Evolutionary conservation across 2,797 vertebrate genomes (phyloP).

Genomic region (Heterohyrax brucei): DNA sequence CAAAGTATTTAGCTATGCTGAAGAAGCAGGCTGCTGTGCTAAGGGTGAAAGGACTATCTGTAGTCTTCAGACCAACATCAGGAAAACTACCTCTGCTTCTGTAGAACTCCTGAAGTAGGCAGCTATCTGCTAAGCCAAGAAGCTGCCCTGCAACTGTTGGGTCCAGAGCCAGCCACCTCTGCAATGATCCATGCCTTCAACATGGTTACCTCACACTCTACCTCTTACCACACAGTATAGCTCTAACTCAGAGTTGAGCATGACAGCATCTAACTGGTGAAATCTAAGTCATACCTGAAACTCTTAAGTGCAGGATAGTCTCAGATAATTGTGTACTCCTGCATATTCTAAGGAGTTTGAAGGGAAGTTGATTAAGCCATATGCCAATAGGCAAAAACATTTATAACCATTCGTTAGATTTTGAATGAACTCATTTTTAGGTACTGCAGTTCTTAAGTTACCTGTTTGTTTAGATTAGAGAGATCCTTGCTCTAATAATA

Average conservation of each 20-base stretch:
- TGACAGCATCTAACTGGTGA: not conserved
- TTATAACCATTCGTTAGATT: not conserved
- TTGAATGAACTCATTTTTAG: not conserved
- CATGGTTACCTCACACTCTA: not conserved
- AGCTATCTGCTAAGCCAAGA: not conserved
- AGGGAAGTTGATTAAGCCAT: not conserved
- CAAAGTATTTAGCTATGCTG: not conserved
- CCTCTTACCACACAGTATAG: not conserved
- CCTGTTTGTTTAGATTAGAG: constrained; percentile 24
- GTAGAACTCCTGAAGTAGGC: not conserved
- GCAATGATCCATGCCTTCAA: not conserved
- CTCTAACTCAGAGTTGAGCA: not conserved
- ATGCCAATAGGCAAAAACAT: not conserved
- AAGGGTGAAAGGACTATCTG: not conserved
- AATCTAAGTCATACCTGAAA: not conserved
- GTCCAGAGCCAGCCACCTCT: not conserved
- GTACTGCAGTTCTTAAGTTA: not conserved
- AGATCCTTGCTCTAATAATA: not conserved
- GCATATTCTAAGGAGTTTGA: not conserved
- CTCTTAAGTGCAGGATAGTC: not conserved
- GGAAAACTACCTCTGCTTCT: not conserved
- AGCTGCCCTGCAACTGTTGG: not conserved
- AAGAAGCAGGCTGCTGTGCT: not conserved
- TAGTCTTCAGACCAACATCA: not conserved
- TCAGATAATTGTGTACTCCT: not conserved